A percentile compares a stretch with the other conserved stretches of the same genome.
phyloP scores from a whole-genome alignment of 2,113 vertebrate genomes.

The Ailuropoda melanoleuca region DNA sequence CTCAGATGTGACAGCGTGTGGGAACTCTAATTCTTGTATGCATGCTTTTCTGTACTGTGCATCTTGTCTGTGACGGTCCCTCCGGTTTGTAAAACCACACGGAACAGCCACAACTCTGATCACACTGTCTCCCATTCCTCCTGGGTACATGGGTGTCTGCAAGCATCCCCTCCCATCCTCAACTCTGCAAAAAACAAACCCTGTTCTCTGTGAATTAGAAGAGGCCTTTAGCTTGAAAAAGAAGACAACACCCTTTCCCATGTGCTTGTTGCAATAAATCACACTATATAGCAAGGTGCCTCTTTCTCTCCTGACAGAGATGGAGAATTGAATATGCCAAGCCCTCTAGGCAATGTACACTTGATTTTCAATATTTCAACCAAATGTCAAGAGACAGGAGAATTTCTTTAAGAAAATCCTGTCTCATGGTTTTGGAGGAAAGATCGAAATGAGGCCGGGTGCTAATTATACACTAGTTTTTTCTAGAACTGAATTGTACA shows the following conservation, averaged over 20 bases:
- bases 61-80: background rate
- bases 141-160: background rate
- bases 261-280: slow-evolving; percentile 46
- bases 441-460: background rate
- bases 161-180: background rate
- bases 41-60: background rate
- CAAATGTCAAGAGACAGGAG: slow-evolving; percentile 48
- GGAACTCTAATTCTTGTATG: background rate
- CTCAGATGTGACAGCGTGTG: background rate
- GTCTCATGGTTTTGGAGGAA: background rate
- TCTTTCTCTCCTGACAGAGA: slow-evolving; percentile 52
- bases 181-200: background rate
- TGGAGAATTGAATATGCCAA: slow-evolving; percentile 10
- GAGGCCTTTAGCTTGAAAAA: background rate
- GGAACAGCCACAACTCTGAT: background rate
- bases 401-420: slow-evolving; percentile 21
- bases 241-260: background rate
- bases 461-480: background rate
- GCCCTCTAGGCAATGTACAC: background rate
- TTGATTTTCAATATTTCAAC: slow-evolving; percentile 65
- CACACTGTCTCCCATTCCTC: background rate
- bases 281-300: background rate
- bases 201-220: slow-evolving; percentile 42
- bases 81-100: background rate
- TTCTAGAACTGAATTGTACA: background rate